Percentiles rank a stretch among this genome's conserved stretches.
phyloP scores from a whole-genome alignment of 2,888 invertebrate genomes.

The Ditula angustiorana region DNA sequence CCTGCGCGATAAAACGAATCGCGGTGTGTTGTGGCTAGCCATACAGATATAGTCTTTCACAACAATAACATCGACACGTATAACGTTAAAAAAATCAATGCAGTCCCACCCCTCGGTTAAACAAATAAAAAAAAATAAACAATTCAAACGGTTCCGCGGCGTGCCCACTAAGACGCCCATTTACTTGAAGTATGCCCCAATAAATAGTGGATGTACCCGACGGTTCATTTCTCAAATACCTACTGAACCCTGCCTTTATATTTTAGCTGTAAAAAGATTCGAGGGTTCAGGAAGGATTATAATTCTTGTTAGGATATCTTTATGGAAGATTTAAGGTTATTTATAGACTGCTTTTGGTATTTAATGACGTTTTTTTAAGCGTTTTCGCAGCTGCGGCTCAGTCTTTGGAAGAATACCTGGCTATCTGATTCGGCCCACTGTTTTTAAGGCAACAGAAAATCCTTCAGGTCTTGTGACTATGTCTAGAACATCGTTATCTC shows the following conservation, averaged over 20 bases:
- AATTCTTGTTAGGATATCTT: conserved; percentile 38
- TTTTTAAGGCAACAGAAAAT: no score
- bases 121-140: conserved; percentile 58
- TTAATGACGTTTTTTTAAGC: conserved; percentile 29
- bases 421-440: not conserved
- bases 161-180: conserved; percentile 60
- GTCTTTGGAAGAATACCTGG: conserved; percentile 9
- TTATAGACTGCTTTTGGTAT: conserved; percentile 29
- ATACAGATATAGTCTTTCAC: no score
- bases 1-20: no score
- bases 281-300: conserved; percentile 28
- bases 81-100: not conserved
- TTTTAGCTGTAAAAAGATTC: conserved; percentile 27
- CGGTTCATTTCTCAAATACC: conserved; percentile 62
- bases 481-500: no score
- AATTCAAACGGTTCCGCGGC: conserved; percentile 48
- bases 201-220: conserved; percentile 60
- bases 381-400: conserved; percentile 23
- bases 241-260: conserved; percentile 51
- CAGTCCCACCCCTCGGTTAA: not conserved
- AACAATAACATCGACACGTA: not conserved
- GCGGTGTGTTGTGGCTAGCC: no score
- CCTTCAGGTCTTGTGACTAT: no score
- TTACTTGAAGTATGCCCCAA: conserved; percentile 70
- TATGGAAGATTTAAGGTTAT: conserved; percentile 39